A percentile compares a stretch with the other conserved stretches of the same genome.
These are phyloP conservation scores for Trissolcus brochymenae DNA, from an alignment of 2,888 invertebrate genomes.

Conservation along the genomic window DNA sequence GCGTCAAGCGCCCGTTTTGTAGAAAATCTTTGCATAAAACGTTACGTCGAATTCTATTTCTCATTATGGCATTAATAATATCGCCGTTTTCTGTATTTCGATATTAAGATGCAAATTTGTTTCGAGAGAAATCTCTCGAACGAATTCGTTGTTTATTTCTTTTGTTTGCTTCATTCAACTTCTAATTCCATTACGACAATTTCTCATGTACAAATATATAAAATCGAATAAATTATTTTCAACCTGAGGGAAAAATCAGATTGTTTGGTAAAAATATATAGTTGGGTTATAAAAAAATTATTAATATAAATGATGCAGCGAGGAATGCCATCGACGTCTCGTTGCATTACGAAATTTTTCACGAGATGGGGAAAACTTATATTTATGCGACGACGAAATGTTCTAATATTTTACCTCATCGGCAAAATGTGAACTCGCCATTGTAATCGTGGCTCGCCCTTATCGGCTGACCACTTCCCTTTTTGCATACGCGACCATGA, in stretches of 20 bases:
- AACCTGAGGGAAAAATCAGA: no score
- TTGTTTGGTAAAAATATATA: neutral
- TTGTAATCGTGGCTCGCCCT: slow-evolving; percentile 51
- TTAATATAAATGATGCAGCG: neutral
- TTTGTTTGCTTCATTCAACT: slow-evolving; percentile 6
- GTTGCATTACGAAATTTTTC: slow-evolving; percentile 65
- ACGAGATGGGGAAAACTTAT: slow-evolving; percentile 69
- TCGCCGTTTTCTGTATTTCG: slow-evolving; percentile 14
- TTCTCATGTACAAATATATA: neutral
- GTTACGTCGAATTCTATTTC: slow-evolving; percentile 38
- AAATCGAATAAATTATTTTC: no score
- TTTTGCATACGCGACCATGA: slow-evolving; percentile 38
- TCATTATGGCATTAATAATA: slow-evolving; percentile 40
- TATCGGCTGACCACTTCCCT: slow-evolving; percentile 18
- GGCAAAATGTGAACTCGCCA: slow-evolving; percentile 71
- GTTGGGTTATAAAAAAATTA: neutral
- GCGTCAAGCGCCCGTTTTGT: slow-evolving; percentile 19
- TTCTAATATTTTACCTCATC: slow-evolving; percentile 73
- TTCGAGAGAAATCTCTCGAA: neutral
- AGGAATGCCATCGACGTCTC: slow-evolving; percentile 34
- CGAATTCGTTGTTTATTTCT: slow-evolving; percentile 13
- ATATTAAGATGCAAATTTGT: slow-evolving; percentile 40
- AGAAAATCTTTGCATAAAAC: slow-evolving; percentile 37
- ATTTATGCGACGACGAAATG: slow-evolving; percentile 62
- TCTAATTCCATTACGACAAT: neutral